Percentiles rank a stretch among this genome's conserved stretches.
phyloP scores from a whole-genome alignment of 2,797 vertebrate species.

The Craterocephalus amniculus region DNA sequence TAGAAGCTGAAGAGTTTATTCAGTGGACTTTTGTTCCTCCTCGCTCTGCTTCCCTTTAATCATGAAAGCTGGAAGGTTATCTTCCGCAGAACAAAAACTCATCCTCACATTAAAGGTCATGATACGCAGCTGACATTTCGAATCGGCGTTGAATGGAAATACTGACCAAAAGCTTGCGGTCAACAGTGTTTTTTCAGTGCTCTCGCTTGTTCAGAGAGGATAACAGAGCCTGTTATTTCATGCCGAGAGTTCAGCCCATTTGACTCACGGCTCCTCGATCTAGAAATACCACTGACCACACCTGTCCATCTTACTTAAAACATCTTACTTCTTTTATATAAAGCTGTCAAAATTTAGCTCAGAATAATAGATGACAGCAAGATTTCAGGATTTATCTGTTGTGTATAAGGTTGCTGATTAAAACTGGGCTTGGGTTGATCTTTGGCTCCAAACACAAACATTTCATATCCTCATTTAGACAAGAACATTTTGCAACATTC shows the following conservation, averaged over 20 bases:
- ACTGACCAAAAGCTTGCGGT: not conserved
- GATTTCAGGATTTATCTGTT: too few species aligned
- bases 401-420: too few species aligned
- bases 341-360: too few species aligned
- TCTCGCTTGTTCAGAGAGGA: conserved; percentile 1
- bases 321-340: too few species aligned
- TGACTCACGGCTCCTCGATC: not conserved
- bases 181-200: not conserved
- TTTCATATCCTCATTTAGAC: too few species aligned
- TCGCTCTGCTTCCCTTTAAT: conserved; percentile 4
- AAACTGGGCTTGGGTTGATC: too few species aligned
- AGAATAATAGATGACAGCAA: too few species aligned
- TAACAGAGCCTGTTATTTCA: conserved; percentile 3
- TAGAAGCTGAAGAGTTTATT: not conserved
- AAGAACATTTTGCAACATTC: too few species aligned
- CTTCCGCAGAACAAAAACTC: conserved; percentile 9
- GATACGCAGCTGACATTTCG: conserved; percentile 39
- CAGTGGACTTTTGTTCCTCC: not conserved
- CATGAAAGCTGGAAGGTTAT: conserved; percentile 23
- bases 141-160: conserved; percentile 9
- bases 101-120: conserved; percentile 35
- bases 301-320: too few species aligned
- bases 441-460: too few species aligned
- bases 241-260: not conserved
- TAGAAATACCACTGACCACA: not conserved